Evolutionary conservation across 2,888 invertebrate genomes (phyloP).

Genomic region (Dugesia japonica): DNA sequence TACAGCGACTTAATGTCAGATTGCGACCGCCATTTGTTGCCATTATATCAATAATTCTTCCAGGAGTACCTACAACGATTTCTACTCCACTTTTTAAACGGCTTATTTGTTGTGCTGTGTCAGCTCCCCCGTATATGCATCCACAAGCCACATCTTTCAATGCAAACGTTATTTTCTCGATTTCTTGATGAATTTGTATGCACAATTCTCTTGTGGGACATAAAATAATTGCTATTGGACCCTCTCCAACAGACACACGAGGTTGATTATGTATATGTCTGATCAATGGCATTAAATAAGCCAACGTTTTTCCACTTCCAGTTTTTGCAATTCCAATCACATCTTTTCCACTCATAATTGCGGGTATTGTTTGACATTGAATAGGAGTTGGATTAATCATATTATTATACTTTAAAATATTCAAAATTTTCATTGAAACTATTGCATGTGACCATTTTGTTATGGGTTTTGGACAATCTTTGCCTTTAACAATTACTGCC

Average conservation of each 20-base stretch:
- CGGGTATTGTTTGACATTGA: constrained; percentile 1
- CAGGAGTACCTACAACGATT: not conserved
- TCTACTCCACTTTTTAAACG: not conserved
- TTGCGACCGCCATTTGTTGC: not conserved
- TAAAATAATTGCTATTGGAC: constrained; percentile 4
- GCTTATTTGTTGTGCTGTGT: not conserved
- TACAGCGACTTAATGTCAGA: not conserved
- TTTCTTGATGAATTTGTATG: not conserved
- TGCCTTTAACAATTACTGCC: not conserved
- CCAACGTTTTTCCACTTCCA: constrained; percentile 6
- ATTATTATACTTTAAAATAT: not conserved
- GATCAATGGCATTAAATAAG: not conserved
- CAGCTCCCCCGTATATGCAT: constrained; percentile 11
- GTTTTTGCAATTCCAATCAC: constrained; percentile 3
- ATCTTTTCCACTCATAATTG: not conserved
- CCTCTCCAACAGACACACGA: not conserved
- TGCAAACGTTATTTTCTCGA: not conserved
- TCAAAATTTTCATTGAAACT: not conserved
- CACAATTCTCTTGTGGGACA: not conserved
- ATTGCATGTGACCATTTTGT: not conserved
- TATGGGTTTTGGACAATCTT: constrained; percentile 11
- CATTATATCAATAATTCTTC: not conserved
- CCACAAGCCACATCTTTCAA: not conserved
- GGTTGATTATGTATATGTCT: not conserved
- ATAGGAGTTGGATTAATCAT: not conserved